These are phyloP conservation scores for Drosophila neotestacea DNA, from an alignment of 2,888 invertebrate genomes.

Conservation along the genomic window DNA sequence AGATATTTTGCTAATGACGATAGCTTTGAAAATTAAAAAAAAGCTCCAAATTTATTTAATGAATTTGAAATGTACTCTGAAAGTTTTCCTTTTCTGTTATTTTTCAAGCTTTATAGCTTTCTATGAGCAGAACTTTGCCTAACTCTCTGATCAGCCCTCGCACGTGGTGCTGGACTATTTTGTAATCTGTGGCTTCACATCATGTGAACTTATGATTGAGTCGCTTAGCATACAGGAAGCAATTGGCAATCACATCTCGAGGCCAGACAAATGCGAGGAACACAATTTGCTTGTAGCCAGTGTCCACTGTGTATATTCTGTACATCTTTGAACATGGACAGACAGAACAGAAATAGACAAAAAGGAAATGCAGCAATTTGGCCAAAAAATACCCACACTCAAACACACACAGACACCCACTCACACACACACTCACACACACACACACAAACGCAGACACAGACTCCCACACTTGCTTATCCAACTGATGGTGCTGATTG, in stretches of 20 bases:
- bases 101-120: too few species aligned
- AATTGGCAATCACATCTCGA: conserved; percentile 5
- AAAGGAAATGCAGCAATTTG: not conserved
- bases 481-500: not conserved
- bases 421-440: not conserved
- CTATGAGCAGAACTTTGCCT: not conserved
- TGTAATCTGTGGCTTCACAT: conserved; percentile 6
- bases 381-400: not conserved
- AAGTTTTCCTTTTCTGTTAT: too few species aligned
- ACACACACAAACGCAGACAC: not conserved
- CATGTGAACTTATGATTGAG: conserved; percentile 4
- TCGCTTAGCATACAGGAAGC: not conserved
- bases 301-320: not conserved
- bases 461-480: not conserved
- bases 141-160: not conserved
- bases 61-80: too few species aligned
- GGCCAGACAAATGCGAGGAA: not conserved
- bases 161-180: not conserved
- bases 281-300: not conserved
- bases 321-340: not conserved
- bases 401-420: not conserved
- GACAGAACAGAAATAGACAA: not conserved
- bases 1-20: too few species aligned
- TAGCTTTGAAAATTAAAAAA: too few species aligned
- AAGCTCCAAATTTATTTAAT: too few species aligned